Base-by-base conservation (phyloP, 2,888 invertebrate species). In the Harpalus rubripes region DNA sequence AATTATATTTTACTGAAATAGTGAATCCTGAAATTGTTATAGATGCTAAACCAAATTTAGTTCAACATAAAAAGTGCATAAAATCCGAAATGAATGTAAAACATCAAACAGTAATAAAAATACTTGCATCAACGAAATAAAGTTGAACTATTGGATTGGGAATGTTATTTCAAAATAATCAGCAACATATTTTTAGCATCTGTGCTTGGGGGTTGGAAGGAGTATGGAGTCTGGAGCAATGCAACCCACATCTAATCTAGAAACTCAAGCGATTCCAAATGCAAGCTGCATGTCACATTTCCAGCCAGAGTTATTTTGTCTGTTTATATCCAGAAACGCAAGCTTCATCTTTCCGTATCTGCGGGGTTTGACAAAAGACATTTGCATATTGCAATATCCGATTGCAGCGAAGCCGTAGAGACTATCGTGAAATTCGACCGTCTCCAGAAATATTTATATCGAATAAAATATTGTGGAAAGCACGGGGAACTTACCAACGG, bases 371-470 rank as follows among this genome's bases (percentile, higher is more conserved):
- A 84, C 84, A 78, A 78, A 65, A 84, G 76, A 78, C 78, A 84
- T 84, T 84, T 84, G 63, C 84, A 84, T 78, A 84, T 84, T 84
- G 84, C 84, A 84, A 84, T 84, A 84, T 84, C 84, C 63, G 61
- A 84, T 78, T 84, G 76, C 84, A 84, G 32, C 63, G 18, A 12
- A 12, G 65, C 44, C 39, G 58, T 41, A 10, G 61, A 65, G 65
- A 65, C 63, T 65, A 22, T 52, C 65, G 65, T 81, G 81, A 81
- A 84, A 84, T 84, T 84, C 63, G 84, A 84, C 61, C 76, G 65
- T 58, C 83, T 74, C 16, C 18, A n/a, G 74, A 59, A 84, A 84
- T 78, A 84, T 84, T 78, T 78, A 84, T 84, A 84, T 63, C 61
- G 52, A 76, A 76, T 84, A 84, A 63, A 76, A 61, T 78, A 76